Percentiles rank a stretch among this genome's conserved stretches.
Evolutionary conservation across 2,797 vertebrate species (phyloP).

Genomic region (Oceanodroma leucorhoa): DNA sequence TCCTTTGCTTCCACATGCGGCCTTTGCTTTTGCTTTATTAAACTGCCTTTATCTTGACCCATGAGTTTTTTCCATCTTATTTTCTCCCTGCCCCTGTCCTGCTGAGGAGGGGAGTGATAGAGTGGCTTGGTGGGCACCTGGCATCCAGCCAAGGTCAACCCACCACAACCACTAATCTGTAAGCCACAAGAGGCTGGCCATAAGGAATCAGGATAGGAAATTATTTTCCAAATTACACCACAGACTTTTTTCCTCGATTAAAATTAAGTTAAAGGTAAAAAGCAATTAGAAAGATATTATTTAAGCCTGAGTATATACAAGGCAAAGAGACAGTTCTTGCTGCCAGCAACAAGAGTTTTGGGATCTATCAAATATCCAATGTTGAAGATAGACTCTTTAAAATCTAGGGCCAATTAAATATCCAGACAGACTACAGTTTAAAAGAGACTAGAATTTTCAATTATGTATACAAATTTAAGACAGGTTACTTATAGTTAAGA

Average conservation of each 20-base stretch:
- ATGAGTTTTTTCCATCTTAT: not conserved
- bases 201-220: not conserved
- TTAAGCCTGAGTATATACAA: constrained; percentile 21
- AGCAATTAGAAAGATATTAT: constrained; percentile 15
- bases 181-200: not conserved
- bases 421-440: not conserved
- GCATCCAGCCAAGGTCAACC: not conserved
- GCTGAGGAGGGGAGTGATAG: not conserved
- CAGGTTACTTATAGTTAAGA: constrained; percentile 3
- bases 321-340: not conserved
- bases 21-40: not conserved
- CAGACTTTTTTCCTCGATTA: constrained; percentile 15
- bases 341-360: not conserved
- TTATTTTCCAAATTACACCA: constrained; percentile 38
- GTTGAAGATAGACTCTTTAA: constrained; percentile 38
- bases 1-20: not conserved
- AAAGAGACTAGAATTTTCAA: constrained; percentile 14
- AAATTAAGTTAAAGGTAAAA: constrained; percentile 35
- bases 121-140: not conserved
- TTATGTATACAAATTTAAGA: not conserved
- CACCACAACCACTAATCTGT: not conserved
- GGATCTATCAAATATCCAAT: constrained; percentile 11
- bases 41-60: not conserved
- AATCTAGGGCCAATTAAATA: constrained; percentile 42
- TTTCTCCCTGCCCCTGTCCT: not conserved